Percentiles rank a stretch among this genome's conserved stretches.
Conservation (phyloP, 2,113 vertebrate genomes). For the Marmota flaviventris region DNA sequence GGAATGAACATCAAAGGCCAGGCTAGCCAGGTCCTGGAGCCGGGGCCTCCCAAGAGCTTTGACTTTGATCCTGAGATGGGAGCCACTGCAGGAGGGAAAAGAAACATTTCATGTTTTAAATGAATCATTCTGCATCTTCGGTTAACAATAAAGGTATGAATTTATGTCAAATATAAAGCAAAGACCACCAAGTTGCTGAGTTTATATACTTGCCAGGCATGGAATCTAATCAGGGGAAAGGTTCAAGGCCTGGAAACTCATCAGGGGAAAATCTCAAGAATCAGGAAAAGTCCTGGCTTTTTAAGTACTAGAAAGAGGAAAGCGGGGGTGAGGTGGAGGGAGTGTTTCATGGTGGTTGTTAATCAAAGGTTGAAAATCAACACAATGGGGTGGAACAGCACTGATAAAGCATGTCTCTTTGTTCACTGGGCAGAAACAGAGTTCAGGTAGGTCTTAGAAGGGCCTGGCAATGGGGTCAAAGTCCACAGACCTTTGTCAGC, state of each 20-base stretch:
- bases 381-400: neutral
- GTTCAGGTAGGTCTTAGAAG: neutral
- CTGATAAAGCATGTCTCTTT: neutral
- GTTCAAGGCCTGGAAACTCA: neutral
- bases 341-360: neutral
- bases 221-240: neutral
- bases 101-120: neutral
- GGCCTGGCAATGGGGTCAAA: neutral
- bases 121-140: neutral
- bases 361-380: neutral
- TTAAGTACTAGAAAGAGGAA: neutral
- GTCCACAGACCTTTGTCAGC: constrained; percentile 28
- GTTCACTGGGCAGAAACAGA: neutral
- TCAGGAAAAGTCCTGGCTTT: neutral
- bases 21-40: neutral
- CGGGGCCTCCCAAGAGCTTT: neutral
- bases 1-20: neutral
- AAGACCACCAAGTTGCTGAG: neutral
- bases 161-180: constrained; percentile 37
- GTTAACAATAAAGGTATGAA: neutral
- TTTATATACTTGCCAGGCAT: constrained; percentile 14
- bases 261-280: neutral
- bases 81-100: neutral
- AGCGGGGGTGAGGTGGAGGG: neutral
- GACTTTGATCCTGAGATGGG: neutral